These are phyloP conservation scores for Drosophila carrolli DNA, from an alignment of 1,140 invertebrate genomes.

Conservation along the genomic window DNA sequence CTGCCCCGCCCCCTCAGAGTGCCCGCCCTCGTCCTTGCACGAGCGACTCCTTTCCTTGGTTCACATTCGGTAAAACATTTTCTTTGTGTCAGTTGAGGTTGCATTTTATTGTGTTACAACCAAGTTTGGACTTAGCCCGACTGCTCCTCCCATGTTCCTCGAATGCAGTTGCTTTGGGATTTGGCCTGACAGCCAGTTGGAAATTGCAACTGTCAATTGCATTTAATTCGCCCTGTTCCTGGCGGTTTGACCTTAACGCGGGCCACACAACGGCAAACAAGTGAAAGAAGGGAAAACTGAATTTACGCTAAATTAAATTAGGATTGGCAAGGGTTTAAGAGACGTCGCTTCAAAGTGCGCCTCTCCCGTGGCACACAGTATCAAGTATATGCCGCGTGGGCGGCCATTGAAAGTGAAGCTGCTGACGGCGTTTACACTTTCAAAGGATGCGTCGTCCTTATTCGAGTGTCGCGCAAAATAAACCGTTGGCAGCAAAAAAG, in stretches of 20 bases:
- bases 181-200: conserved; percentile 75
- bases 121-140: conserved; percentile 55
- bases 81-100: conserved; percentile 82
- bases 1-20: conserved; percentile 43
- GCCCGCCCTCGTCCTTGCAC: conserved; percentile 28
- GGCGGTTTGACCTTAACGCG: conserved; percentile 66
- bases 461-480: conserved; percentile 70
- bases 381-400: conserved; percentile 36
- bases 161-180: conserved; percentile 61
- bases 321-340: conserved; percentile 32
- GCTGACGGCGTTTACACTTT: conserved; percentile 68
- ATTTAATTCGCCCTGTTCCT: conserved; percentile 73
- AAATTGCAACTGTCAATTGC: conserved; percentile 83
- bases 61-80: conserved; percentile 72
- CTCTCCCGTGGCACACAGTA: conserved; percentile 20
- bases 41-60: conserved; percentile 38
- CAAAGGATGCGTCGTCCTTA: conserved; percentile 41
- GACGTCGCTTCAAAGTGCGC: conserved; percentile 11
- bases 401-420: conserved; percentile 54
- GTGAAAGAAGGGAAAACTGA: conserved; percentile 7
- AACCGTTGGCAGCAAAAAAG: conserved; percentile 65
- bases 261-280: conserved; percentile 6
- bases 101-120: conserved; percentile 80
- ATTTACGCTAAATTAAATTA: conserved; percentile 55
- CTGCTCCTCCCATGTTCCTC: conserved; percentile 27